A percentile compares a stretch with the other conserved stretches of the same genome.
phyloP scores from a whole-genome alignment of 2,113 vertebrate species.

The Thunnus maccoyii region DNA sequence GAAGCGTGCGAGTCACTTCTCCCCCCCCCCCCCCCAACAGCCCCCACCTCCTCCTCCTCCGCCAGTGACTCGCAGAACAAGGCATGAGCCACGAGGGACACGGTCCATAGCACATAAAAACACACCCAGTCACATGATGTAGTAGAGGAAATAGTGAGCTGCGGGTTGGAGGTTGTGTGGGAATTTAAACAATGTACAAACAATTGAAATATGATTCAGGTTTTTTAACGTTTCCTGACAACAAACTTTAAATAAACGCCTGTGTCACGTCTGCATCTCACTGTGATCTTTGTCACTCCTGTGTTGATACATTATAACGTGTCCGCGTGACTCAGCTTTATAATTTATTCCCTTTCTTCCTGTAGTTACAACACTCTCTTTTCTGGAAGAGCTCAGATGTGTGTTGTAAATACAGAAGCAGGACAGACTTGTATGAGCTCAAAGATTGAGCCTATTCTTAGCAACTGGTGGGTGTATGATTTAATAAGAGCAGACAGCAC shows the following conservation, averaged over 20 bases:
- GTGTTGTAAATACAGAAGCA: slow-evolving; percentile 49
- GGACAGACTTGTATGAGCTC: slow-evolving; percentile 55
- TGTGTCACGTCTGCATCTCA: slow-evolving; percentile 9
- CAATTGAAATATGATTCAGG: not conserved
- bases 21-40: not conserved
- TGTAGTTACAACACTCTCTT: slow-evolving; percentile 21
- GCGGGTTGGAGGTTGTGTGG: slow-evolving; percentile 30
- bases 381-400: slow-evolving; percentile 54
- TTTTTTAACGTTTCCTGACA: not conserved
- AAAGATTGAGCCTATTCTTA: slow-evolving; percentile 60
- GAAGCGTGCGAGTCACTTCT: slow-evolving; percentile 20
- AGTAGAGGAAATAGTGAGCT: not conserved
- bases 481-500: slow-evolving; percentile 32
- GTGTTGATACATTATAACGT: slow-evolving; percentile 22
- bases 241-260: not conserved
- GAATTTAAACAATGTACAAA: not conserved
- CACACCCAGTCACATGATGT: slow-evolving; percentile 21
- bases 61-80: slow-evolving; percentile 13
- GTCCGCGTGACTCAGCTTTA: slow-evolving; percentile 63
- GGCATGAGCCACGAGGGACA: slow-evolving; percentile 13
- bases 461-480: slow-evolving; percentile 18
- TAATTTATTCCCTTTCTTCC: slow-evolving; percentile 41
- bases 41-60: too few species aligned
- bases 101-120: slow-evolving; percentile 18
- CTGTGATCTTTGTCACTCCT: slow-evolving; percentile 56